Conservation (phyloP, 1,140 invertebrate genomes). For the Diprion similis region DNA sequence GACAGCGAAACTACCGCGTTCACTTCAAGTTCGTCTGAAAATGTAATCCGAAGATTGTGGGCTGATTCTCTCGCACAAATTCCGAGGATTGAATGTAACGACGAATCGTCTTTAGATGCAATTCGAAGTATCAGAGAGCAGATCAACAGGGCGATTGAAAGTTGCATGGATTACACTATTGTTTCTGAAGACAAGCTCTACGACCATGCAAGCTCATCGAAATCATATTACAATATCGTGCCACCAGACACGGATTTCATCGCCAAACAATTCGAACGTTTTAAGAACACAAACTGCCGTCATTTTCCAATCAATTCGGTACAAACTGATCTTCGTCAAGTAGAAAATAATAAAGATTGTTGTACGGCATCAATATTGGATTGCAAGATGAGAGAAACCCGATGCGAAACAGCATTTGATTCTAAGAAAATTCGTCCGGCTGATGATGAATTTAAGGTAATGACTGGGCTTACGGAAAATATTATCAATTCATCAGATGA, state of each 20-base stretch:
- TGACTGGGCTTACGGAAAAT: too few relatives aligned
- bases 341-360: too few relatives aligned
- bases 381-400: too few relatives aligned
- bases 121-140: constrained; percentile 7
- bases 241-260: not conserved
- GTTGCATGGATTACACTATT: not conserved
- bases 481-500: too few relatives aligned
- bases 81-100: not conserved
- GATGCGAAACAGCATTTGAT: too few relatives aligned
- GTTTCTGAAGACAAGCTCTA: constrained; percentile 7
- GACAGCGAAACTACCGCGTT: constrained; percentile 26
- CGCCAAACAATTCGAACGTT: not conserved
- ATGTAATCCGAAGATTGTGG: constrained; percentile 33
- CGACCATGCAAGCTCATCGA: not conserved
- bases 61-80: constrained; percentile 18
- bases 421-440: too few relatives aligned
- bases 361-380: too few relatives aligned
- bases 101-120: not conserved
- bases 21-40: constrained; percentile 35
- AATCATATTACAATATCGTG: not conserved
- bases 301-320: not conserved
- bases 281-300: not conserved
- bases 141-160: constrained; percentile 16
- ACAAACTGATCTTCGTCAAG: too few relatives aligned
- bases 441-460: too few relatives aligned